These are phyloP conservation scores for Heterocephalus glaber DNA, from an alignment of 2,113 vertebrate species.

Conservation along the genomic window DNA sequence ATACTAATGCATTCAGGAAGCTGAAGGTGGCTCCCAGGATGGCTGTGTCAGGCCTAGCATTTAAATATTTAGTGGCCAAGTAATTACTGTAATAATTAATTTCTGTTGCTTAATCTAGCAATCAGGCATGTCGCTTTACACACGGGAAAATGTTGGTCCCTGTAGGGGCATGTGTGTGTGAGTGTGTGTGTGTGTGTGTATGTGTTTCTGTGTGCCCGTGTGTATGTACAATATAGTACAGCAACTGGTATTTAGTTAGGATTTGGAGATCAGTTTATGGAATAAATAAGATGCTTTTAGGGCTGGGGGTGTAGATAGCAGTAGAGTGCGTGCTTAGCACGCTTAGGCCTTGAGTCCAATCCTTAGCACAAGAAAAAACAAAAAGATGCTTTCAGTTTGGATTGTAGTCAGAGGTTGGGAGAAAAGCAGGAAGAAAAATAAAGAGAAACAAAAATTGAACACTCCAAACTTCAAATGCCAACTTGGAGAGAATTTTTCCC, in stretches of 20 bases:
- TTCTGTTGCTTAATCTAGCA: slow-evolving; percentile 81
- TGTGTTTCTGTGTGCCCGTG: background rate
- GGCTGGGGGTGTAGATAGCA: background rate
- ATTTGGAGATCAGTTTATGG: slow-evolving; percentile 21
- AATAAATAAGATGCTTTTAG: background rate
- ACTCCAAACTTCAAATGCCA: background rate
- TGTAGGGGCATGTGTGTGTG: slow-evolving; percentile 12
- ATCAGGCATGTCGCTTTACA: slow-evolving; percentile 80
- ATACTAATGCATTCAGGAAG: slow-evolving; percentile 77
- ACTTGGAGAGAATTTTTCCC: background rate
- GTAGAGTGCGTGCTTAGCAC: background rate
- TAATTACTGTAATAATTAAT: slow-evolving; percentile 83
- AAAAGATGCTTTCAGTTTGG: background rate
- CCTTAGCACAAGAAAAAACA: background rate
- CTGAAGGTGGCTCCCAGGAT: slow-evolving; percentile 69
- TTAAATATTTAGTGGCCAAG: slow-evolving; percentile 76
- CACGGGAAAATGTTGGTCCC: slow-evolving; percentile 72
- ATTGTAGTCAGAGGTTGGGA: slow-evolving; percentile 2
- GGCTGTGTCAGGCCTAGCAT: slow-evolving; percentile 65
- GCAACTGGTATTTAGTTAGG: background rate
- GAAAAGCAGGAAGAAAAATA: background rate
- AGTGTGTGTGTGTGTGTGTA: background rate
- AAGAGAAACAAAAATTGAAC: slow-evolving; percentile 22
- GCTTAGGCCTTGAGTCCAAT: background rate
- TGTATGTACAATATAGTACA: slow-evolving; percentile 23